phyloP scores from a whole-genome alignment of 1,140 invertebrate species.

The Micrasema minimum region DNA sequence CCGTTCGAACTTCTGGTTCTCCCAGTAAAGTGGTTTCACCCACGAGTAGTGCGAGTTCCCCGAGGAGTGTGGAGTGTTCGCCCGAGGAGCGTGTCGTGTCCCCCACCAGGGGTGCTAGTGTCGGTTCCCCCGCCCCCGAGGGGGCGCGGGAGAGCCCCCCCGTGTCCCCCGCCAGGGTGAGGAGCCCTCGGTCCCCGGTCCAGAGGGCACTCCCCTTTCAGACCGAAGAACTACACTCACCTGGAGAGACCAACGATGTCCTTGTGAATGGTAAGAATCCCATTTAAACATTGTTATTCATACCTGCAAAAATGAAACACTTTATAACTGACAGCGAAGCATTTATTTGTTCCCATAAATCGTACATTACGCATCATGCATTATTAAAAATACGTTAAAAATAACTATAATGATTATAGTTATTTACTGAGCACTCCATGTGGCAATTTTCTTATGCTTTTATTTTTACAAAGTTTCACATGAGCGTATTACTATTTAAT shows the following conservation, averaged over 20 bases:
- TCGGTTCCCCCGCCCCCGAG: too few species aligned
- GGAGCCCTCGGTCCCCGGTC: slow-evolving; percentile 1
- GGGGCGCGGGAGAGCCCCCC: neutral
- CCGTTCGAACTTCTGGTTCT: slow-evolving; percentile 10
- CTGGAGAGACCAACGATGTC: neutral
- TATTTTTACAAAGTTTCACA: too few species aligned
- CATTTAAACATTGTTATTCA: neutral
- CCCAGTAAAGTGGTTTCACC: slow-evolving; percentile 4
- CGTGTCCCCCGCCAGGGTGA: neutral
- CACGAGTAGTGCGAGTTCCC: slow-evolving; percentile 1
- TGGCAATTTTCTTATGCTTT: too few species aligned
- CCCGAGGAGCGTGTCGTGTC: too few species aligned
- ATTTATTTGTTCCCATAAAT: too few species aligned
- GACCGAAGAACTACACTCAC: neutral
- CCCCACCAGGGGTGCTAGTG: too few species aligned
- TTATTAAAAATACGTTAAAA: neutral
- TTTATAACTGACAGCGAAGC: neutral
- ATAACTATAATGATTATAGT: too few species aligned
- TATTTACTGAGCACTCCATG: too few species aligned
- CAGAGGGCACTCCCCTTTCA: neutral
- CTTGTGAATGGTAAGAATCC: slow-evolving; percentile 21
- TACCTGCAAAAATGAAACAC: neutral
- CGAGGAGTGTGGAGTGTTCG: neutral
- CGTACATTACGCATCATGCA: neutral
- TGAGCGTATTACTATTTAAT: too few species aligned